Conservation (phyloP, 2,797 vertebrate species). For the Aphelocoma californica region DNA sequence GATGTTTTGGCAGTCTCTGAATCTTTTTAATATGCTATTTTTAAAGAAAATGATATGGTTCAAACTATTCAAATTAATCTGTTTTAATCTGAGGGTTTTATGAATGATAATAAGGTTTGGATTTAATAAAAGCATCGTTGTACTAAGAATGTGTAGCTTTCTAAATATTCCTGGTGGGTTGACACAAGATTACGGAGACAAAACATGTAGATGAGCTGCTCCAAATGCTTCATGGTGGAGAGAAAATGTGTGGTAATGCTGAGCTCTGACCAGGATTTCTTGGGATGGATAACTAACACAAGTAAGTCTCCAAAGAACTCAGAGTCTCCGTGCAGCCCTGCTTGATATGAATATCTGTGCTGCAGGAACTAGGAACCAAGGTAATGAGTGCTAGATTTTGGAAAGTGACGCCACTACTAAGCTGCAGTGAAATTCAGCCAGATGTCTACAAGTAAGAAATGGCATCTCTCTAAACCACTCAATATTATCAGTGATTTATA, state of each 20-base stretch:
- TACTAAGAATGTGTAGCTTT: neutral
- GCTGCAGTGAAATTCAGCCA: neutral
- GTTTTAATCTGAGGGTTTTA: neutral
- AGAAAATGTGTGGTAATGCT: neutral
- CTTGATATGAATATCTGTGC: neutral
- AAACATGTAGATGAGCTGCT: neutral
- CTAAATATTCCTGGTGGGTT: neutral
- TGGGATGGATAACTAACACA: neutral
- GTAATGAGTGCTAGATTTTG: neutral
- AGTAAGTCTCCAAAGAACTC: neutral
- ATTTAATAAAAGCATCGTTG: neutral
- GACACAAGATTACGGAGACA: neutral
- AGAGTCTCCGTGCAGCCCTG: fast-evolving
- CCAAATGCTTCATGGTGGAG: neutral
- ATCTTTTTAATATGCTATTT: neutral
- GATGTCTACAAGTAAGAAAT: neutral
- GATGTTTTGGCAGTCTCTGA: neutral
- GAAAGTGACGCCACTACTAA: neutral
- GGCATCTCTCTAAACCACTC: neutral
- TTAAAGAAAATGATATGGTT: neutral
- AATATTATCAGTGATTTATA: neutral
- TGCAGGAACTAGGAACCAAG: neutral
- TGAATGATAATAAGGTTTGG: neutral
- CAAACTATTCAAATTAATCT: neutral
- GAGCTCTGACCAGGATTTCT: neutral